A percentile compares a stretch with the other conserved stretches of the same genome.
These are phyloP conservation scores for Cyrtodaria siliqua DNA, from an alignment of 2,888 invertebrate species.

Conservation along the genomic window DNA sequence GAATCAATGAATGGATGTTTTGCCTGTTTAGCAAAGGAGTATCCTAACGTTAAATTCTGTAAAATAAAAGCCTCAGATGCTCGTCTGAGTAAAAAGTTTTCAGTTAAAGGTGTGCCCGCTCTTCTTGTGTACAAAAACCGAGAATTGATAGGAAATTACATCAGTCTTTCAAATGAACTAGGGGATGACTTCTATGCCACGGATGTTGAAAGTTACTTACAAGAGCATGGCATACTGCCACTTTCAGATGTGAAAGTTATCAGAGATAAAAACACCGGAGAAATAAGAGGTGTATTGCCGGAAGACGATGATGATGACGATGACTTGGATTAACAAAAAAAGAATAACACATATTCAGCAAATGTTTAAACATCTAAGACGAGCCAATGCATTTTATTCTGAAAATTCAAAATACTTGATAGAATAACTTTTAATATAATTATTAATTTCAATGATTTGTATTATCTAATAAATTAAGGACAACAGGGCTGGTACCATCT, in stretches of 20 bases:
- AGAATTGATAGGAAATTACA: conserved; percentile 96
- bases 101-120: conserved; percentile 92
- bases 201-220: conserved; percentile 95
- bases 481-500: too few species aligned
- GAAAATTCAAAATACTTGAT: too few species aligned
- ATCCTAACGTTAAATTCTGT: conserved; percentile 95
- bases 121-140: conserved; percentile 96
- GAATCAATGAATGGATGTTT: conserved; percentile 93
- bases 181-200: conserved; percentile 96
- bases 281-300: conserved; percentile 63
- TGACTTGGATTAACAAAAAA: conserved; percentile 75
- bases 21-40: conserved; percentile 91
- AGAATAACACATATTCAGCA: too few species aligned
- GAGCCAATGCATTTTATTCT: too few species aligned
- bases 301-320: conserved; percentile 77
- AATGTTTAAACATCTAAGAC: too few species aligned
- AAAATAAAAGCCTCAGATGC: conserved; percentile 93
- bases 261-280: conserved; percentile 73
- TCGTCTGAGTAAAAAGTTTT: conserved; percentile 94
- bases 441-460: too few species aligned
- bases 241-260: conserved; percentile 69
- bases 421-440: too few species aligned
- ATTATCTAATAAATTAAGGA: too few species aligned
- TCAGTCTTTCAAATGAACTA: conserved; percentile 94
- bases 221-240: conserved; percentile 88